Percentiles rank a stretch among this genome's conserved stretches.
Conservation (phyloP, 2,888 invertebrate genomes). For the Agrenia bidenticulata region DNA sequence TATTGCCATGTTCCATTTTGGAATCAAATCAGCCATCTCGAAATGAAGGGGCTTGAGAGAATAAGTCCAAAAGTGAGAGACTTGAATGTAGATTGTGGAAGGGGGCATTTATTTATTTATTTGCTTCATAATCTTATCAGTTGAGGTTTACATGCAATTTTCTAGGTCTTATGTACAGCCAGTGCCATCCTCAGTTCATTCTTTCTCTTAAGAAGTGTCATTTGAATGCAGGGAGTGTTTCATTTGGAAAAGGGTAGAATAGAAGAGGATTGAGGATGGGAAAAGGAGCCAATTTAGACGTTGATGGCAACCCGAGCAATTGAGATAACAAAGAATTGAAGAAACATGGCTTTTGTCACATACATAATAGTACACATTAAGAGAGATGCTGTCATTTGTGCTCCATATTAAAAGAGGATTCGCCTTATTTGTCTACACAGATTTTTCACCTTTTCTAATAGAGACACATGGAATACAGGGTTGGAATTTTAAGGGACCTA, state of each 20-base stretch:
- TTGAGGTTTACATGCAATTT: neutral
- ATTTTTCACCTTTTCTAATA: conserved; percentile 14
- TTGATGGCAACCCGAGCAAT: neutral
- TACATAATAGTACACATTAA: conserved; percentile 7
- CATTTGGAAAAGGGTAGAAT: neutral
- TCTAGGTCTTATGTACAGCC: neutral
- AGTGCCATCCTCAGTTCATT: neutral
- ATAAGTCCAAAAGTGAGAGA: too few relatives aligned
- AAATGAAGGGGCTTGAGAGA: too few relatives aligned
- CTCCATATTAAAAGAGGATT: neutral
- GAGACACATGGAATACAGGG: neutral
- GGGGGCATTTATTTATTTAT: too few relatives aligned
- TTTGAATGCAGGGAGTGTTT: conserved; percentile 8
- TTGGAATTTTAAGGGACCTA: too few relatives aligned
- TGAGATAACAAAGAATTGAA: conserved; percentile 16
- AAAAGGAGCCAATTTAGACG: conserved; percentile 18
- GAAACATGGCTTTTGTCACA: conserved; percentile 23
- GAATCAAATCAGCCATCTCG: too few relatives aligned
- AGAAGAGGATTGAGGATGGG: neutral
- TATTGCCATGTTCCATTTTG: too few relatives aligned
- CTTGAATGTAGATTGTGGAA: too few relatives aligned
- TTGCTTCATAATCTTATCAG: too few relatives aligned
- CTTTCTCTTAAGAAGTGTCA: neutral
- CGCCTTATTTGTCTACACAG: neutral
- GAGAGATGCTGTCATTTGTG: neutral